A percentile compares a stretch with the other conserved stretches of the same genome.
These are phyloP conservation scores for Rhopalosiphum padi DNA, from an alignment of 1,140 invertebrate genomes.

Conservation along the genomic window DNA sequence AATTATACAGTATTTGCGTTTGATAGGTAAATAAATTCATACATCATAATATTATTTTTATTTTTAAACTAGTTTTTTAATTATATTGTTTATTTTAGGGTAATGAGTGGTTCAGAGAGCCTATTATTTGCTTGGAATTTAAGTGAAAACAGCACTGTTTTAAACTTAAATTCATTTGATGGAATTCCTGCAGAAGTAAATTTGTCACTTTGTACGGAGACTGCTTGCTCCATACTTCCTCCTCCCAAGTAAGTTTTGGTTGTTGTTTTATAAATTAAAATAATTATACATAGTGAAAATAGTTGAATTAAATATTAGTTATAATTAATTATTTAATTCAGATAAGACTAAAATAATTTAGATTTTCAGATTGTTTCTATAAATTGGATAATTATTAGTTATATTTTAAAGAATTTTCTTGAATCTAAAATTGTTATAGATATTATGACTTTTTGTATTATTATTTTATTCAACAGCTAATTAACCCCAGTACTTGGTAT, in stretches of 20 bases:
- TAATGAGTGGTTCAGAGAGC: conserved; percentile 45
- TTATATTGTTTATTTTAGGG: conserved; percentile 15
- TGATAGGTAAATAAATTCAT: conserved; percentile 35
- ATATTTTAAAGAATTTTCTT: no score
- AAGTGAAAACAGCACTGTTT: conserved; percentile 37
- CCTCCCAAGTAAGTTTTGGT: conserved; percentile 31
- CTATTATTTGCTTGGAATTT: conserved; percentile 48
- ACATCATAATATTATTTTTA: neutral
- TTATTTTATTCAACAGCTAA: no score
- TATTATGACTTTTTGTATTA: no score
- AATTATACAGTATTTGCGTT: conserved; percentile 42
- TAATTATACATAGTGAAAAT: neutral
- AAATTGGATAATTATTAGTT: neutral
- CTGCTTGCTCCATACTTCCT: conserved; percentile 47
- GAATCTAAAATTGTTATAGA: no score
- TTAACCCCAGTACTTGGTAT: no score
- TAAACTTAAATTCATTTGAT: conserved; percentile 26
- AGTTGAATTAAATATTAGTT: neutral
- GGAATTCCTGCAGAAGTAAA: conserved; percentile 3
- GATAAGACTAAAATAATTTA: neutral
- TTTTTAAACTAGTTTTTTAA: neutral
- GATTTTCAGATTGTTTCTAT: neutral
- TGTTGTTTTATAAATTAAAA: neutral
- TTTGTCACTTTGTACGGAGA: conserved; percentile 37
- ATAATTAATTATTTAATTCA: neutral